Evolutionary conservation across 1,140 invertebrate species (phyloP).

Genomic region (Drosophila tropicalis): DNA sequence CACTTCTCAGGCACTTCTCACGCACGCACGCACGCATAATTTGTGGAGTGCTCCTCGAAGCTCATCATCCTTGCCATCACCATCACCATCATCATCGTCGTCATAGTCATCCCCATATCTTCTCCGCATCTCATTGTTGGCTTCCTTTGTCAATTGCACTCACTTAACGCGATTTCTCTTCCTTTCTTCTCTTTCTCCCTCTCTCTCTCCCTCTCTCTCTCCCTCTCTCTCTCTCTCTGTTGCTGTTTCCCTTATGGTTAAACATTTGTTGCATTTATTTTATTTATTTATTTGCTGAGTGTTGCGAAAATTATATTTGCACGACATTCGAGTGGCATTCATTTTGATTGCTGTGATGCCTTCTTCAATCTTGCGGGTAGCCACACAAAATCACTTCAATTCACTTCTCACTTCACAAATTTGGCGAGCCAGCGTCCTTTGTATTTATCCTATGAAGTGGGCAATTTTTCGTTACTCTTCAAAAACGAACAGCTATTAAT

Average conservation of each 20-base stretch:
- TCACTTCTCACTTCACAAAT: constrained; percentile 25
- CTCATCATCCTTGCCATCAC: constrained; percentile 42
- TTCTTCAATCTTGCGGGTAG: constrained; percentile 46
- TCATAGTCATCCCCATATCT: too few species aligned
- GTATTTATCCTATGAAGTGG: constrained; percentile 34
- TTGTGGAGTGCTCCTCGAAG: constrained; percentile 65
- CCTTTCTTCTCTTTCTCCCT: not conserved
- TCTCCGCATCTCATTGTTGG: constrained; percentile 51
- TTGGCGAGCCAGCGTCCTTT: constrained; percentile 48
- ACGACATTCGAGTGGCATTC: constrained; percentile 63
- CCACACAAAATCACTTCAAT: constrained; percentile 69
- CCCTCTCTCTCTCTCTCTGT: not conserved
- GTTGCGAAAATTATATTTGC: constrained; percentile 77
- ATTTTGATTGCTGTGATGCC: constrained; percentile 65
- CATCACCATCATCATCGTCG: constrained; percentile 23
- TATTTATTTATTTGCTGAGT: constrained; percentile 73
- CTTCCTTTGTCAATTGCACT: constrained; percentile 80
- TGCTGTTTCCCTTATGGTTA: too few species aligned
- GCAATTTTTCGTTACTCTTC: constrained; percentile 35
- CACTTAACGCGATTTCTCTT: constrained; percentile 61
- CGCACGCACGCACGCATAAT: constrained; percentile 69
- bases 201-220: not conserved
- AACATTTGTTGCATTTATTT: constrained; percentile 61
- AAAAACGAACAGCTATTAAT: constrained; percentile 39
- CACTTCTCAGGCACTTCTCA: constrained; percentile 8